phyloP scores from a whole-genome alignment of 1,140 invertebrate genomes.

The Acyrthosiphon pisum region DNA sequence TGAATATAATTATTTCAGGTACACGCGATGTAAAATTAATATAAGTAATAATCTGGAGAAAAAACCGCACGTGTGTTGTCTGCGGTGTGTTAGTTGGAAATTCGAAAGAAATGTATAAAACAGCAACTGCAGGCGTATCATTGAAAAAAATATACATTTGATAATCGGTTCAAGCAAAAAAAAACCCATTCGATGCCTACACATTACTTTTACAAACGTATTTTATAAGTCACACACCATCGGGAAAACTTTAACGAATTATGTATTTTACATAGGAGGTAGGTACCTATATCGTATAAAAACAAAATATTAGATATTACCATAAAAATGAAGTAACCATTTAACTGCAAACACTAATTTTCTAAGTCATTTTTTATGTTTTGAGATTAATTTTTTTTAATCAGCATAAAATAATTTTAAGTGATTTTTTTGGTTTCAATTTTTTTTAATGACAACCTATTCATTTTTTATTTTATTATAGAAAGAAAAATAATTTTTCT shows the following conservation, averaged over 20 bases:
- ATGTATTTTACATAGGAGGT: too few species aligned
- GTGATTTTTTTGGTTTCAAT: too few species aligned
- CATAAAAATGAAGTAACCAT: background rate
- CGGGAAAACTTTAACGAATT: background rate
- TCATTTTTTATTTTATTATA: too few species aligned
- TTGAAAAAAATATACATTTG: background rate
- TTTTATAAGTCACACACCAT: background rate
- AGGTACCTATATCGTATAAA: too few species aligned
- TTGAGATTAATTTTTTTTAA: too few species aligned
- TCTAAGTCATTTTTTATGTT: too few species aligned
- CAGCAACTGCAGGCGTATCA: background rate
- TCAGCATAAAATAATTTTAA: too few species aligned
- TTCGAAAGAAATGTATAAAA: background rate
- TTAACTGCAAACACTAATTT: background rate
- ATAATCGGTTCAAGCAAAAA: background rate
- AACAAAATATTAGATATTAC: too few species aligned
- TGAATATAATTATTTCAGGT: background rate
- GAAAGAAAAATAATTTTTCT: too few species aligned
- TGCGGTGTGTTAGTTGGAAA: background rate
- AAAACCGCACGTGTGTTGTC: background rate
- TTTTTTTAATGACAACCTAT: too few species aligned
- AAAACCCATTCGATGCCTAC: too few species aligned
- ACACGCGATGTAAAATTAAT: background rate
- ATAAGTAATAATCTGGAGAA: background rate
- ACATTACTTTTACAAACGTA: background rate